Conservation (phyloP, 2,797 vertebrate species). For the Acanthis flammea region DNA sequence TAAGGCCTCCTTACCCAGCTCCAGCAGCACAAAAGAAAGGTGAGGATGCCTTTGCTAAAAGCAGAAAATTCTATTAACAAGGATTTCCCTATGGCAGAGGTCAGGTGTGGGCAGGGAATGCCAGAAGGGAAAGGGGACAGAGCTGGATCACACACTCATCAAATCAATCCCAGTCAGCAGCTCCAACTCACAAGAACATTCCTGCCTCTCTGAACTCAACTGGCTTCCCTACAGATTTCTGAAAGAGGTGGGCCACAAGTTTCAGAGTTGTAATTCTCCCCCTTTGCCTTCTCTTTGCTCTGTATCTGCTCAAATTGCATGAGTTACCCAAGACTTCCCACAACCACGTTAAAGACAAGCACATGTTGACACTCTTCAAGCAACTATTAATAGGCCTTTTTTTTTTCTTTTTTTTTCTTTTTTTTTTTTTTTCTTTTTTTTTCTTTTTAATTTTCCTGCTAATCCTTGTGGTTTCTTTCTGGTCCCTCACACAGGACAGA, state of each 20-base stretch:
- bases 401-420: fast-evolving
- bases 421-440: no score
- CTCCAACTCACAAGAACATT: background rate
- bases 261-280: background rate
- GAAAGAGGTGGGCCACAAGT: background rate
- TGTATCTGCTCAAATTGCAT: background rate
- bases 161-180: background rate
- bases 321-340: background rate
- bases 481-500: background rate
- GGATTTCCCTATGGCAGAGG: background rate
- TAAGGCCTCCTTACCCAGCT: background rate
- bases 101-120: background rate
- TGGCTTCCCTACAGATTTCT: background rate
- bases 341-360: fast-evolving
- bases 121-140: background rate
- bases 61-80: background rate
- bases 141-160: background rate
- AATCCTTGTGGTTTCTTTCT: background rate
- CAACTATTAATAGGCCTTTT: fast-evolving
- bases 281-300: background rate
- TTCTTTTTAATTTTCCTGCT: background rate
- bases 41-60: constrained; percentile 7
- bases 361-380: background rate
- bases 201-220: background rate
- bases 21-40: constrained; percentile 14